phyloP scores from a whole-genome alignment of 2,113 vertebrate genomes.

The Apteryx mantelli region DNA sequence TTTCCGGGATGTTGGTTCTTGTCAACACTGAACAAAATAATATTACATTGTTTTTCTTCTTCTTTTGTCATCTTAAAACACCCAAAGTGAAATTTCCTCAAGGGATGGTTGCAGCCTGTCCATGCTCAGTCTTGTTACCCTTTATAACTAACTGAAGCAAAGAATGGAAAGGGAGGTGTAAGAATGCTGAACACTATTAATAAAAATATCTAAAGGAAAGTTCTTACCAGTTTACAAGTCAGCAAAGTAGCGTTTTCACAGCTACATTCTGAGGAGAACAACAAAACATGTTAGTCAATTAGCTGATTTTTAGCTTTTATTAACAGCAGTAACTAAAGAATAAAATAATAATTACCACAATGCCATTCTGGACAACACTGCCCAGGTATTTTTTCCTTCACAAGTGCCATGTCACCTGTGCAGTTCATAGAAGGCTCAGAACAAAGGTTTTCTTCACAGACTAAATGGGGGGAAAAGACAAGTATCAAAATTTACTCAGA shows the following conservation, averaged over 20 bases:
- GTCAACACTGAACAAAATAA: background rate
- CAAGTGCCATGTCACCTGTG: conserved; percentile 82
- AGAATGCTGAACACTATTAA: background rate
- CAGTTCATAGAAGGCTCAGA: conserved; percentile 81
- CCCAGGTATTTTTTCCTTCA: conserved; percentile 80
- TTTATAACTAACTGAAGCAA: background rate
- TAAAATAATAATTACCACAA: conserved; percentile 85
- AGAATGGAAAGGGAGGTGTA: background rate
- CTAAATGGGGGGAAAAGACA: conserved; percentile 72
- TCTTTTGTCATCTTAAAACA: background rate
- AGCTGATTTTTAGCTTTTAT: background rate
- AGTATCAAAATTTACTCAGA: background rate
- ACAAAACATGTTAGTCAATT: background rate
- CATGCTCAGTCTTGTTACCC: background rate
- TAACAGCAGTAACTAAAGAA: background rate
- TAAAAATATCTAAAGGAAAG: background rate
- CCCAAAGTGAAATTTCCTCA: background rate
- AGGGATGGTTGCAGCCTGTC: background rate
- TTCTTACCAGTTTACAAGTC: conserved; percentile 90
- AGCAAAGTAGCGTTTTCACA: conserved; percentile 84
- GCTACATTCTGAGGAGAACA: conserved; percentile 85
- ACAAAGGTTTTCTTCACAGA: conserved; percentile 91
- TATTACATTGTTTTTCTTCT: background rate
- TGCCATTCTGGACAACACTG: conserved; percentile 89
- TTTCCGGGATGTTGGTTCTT: background rate